Evolutionary conservation across 2,888 invertebrate genomes (phyloP), one percentile per base, ranked within the genome.

Genomic region (Drosophila anomalipes): DNA sequence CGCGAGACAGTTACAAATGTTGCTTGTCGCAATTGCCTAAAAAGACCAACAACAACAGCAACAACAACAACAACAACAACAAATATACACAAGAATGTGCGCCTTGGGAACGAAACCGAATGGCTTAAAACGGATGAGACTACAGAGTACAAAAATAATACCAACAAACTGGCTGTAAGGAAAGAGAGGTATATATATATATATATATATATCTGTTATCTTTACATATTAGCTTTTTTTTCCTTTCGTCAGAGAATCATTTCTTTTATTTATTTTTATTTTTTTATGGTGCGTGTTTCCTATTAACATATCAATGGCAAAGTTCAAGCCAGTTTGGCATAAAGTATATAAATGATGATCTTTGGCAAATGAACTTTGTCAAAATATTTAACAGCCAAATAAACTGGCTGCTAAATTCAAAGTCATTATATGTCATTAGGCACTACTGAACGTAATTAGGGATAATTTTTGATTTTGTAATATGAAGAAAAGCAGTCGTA

Each of bases 1-100:
- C 22, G 14, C 66, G 37, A 52, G 69, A 69, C 69, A 69, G 69
- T 69, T 60, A 62, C 61, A 72, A 72, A 76, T 68, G 74, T 68
- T 61, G 47, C 47, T 47, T 47, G 61, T 52, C 52, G 69, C 58
- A 68, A 69, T 44, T 69, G 68, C 63, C 70, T 51, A 74, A 75
- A 69, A 65, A 51, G 30, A 51, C 22, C 28, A 58, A 58, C 19
- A 56, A 44, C 33, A 57, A 44, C 33, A 52, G 19, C 37, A 30
- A 33, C 12, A 22, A 28, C 28, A 59, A 49, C n/a, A 57, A 28
- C 35, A 58, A 30, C 35, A 33, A 16, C 16, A 19, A 33, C 12
- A 33, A 19, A 22, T 9, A 35, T 26, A 35, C 10, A 9, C 33
- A 35, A 35, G 6, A 37, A 26, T 30, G 19, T 30, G 26, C 26